Conservation (phyloP, 1,140 invertebrate genomes). For the Tyrophagus putrescentiae region DNA sequence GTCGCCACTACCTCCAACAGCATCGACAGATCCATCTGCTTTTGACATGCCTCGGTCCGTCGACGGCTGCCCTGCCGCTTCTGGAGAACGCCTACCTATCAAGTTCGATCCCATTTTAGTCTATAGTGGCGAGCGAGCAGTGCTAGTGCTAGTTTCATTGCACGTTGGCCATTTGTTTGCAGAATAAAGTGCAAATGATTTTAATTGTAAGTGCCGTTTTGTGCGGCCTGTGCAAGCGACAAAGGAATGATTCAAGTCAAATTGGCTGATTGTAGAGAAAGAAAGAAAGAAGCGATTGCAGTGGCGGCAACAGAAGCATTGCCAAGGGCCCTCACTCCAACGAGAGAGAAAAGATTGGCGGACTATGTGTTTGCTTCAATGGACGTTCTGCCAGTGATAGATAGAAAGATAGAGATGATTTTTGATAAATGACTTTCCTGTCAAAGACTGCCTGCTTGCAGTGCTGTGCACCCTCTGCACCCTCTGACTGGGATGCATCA, state of each 20-base stretch:
- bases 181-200: conserved; percentile 4
- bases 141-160: not conserved
- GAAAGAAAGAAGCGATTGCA: no score
- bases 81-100: not conserved
- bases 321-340: no score
- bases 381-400: conserved; percentile 8
- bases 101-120: not conserved
- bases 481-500: no score
- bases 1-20: no score
- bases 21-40: conserved; percentile 3
- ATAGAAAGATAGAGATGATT: conserved; percentile 15
- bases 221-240: not conserved
- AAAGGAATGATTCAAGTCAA: no score
- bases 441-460: conserved; percentile 1
- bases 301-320: no score
- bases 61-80: not conserved
- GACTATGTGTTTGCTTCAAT: no score
- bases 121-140: not conserved
- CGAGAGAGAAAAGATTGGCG: no score
- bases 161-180: no score
- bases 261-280: no score
- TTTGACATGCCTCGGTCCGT: conserved; percentile 5
- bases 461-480: not conserved
- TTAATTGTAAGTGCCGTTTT: not conserved
- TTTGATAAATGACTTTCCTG: conserved; percentile 1